Evolutionary conservation across 2,113 vertebrate genomes (phyloP).

Genomic region (Anser cygnoides): DNA sequence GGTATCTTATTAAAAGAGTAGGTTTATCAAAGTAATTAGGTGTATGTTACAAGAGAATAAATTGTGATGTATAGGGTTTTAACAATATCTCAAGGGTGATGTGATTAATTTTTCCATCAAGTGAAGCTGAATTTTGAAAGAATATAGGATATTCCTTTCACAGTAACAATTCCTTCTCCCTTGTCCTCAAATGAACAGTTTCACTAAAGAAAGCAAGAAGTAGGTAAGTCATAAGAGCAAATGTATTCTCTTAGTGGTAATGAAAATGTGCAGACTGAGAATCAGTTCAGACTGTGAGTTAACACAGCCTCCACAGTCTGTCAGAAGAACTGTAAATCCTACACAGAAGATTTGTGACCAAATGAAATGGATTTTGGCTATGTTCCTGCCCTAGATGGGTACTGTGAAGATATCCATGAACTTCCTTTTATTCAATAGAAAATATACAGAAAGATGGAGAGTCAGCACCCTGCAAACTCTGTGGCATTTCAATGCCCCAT

Average conservation of each 20-base stretch:
- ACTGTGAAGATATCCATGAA: conserved; percentile 1
- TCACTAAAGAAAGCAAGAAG: conserved; percentile 11
- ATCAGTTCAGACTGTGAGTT: neutral
- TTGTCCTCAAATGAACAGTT: neutral
- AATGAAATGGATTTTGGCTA: conserved; percentile 32
- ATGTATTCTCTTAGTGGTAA: neutral
- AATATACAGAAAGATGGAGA: neutral
- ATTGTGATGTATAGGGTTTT: neutral
- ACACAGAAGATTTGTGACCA: conserved; percentile 19
- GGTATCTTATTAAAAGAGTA: neutral
- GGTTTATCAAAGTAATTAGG: neutral
- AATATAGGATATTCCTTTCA: neutral
- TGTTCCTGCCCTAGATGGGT: neutral
- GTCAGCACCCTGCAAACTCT: neutral
- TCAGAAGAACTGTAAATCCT: conserved; percentile 42
- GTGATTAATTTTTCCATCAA: neutral
- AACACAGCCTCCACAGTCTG: neutral
- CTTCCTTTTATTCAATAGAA: conserved; percentile 18
- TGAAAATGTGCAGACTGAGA: neutral
- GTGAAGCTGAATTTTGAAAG: neutral
- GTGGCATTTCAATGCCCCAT: neutral
- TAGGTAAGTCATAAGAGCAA: neutral
- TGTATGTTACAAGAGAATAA: neutral
- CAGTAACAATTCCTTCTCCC: neutral
- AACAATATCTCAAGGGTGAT: neutral